These are phyloP conservation scores for Opisthocomus hoazin DNA, from an alignment of 2,113 vertebrate species.

Conservation along the genomic window DNA sequence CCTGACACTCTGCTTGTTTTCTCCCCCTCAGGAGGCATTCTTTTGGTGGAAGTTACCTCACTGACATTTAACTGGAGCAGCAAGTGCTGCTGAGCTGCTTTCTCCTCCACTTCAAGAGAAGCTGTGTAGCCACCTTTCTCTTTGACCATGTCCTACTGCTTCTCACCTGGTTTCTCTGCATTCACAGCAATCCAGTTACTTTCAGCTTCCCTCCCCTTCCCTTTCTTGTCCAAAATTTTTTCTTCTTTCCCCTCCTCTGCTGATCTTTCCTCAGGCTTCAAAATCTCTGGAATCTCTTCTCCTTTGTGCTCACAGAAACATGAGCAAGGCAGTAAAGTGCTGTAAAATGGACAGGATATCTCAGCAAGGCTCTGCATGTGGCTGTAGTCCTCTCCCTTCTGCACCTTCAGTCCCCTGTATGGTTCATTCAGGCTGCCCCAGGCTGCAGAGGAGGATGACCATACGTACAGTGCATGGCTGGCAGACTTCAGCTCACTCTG, in stretches of 20 bases:
- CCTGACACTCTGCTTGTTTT: conserved; percentile 43
- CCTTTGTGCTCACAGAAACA: not conserved
- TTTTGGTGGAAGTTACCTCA: conserved; percentile 20
- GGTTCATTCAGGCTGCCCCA: not conserved
- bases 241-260: not conserved
- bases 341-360: not conserved
- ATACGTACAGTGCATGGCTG: not conserved
- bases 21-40: conserved; percentile 24
- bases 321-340: not conserved
- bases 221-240: not conserved
- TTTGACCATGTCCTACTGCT: fast-evolving
- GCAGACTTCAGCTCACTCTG: not conserved
- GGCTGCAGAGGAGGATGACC: not conserved
- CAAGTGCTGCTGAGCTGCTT: not conserved
- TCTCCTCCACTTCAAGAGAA: not conserved
- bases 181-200: not conserved
- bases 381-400: not conserved
- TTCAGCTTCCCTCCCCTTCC: not conserved
- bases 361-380: not conserved
- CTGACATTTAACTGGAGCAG: conserved; percentile 18
- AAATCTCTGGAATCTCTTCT: not conserved
- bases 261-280: not conserved
- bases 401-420: not conserved
- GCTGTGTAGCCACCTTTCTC: not conserved
- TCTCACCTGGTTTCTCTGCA: not conserved